Evolutionary conservation across 2,113 vertebrate genomes (phyloP).

Genomic region (Xiphorhynchus elegans): DNA sequence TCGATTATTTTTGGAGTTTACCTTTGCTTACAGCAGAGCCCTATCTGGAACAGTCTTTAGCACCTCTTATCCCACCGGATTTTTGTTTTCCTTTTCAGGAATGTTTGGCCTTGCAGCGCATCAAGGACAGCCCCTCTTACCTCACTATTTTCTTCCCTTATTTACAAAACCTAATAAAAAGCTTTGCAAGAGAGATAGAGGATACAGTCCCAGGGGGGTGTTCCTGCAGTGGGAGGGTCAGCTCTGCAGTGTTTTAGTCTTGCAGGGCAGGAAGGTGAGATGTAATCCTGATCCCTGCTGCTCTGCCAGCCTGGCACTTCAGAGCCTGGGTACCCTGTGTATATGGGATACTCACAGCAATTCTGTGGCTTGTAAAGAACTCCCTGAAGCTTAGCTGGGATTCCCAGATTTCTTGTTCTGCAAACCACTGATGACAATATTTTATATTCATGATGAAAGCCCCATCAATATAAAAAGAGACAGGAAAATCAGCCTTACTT

Average conservation of each 20-base stretch:
- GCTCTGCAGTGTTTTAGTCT: background rate
- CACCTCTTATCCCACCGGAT: constrained; percentile 22
- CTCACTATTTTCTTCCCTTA: constrained; percentile 39
- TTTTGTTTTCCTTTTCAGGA: constrained; percentile 59
- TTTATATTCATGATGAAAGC: background rate
- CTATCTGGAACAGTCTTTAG: background rate
- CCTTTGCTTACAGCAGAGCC: background rate
- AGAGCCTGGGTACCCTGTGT: background rate
- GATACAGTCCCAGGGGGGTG: background rate
- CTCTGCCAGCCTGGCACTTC: background rate
- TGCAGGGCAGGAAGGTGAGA: background rate
- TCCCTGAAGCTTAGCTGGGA: background rate
- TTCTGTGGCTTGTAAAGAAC: background rate
- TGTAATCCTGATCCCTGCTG: background rate
- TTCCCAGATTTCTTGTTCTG: background rate
- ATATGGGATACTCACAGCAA: background rate
- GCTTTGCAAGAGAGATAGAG: constrained; percentile 10
- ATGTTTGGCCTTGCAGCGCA: constrained; percentile 34
- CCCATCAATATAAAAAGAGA: background rate
- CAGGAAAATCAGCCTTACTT: background rate
- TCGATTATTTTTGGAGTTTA: constrained; percentile 5
- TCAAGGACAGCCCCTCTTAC: constrained; percentile 53
- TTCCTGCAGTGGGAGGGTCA: background rate
- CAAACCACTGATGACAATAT: background rate
- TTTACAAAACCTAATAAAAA: constrained; percentile 60